Evolutionary conservation across 2,113 vertebrate species (phyloP).

Genomic region (Origma solitaria): DNA sequence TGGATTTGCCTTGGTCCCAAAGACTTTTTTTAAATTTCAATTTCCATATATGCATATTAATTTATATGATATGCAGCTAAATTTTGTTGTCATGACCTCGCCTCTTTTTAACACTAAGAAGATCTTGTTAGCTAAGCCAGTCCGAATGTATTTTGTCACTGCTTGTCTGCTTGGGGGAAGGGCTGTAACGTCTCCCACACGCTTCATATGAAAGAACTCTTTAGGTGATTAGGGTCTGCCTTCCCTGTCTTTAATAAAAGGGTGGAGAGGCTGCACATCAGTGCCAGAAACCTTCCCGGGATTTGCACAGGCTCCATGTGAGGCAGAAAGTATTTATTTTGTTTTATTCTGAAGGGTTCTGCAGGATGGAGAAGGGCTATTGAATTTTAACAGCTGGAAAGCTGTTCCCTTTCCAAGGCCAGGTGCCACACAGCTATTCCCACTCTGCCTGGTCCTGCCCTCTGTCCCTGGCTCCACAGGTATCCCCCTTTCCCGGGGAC

Average conservation of each 20-base stretch:
- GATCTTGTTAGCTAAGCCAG: not conserved
- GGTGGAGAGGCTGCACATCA: not conserved
- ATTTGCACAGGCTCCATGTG: rapidly evolving
- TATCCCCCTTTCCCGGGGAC: not conserved
- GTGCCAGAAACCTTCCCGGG: not conserved
- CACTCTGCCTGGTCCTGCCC: not conserved
- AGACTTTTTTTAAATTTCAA: not conserved
- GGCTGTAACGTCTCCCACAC: not conserved
- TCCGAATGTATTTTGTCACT: not conserved
- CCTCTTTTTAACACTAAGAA: not conserved
- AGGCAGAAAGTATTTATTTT: not conserved
- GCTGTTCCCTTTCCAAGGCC: not conserved
- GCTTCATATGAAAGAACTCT: not conserved
- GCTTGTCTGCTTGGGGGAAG: not conserved
- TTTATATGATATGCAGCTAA: not conserved
- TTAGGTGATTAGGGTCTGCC: not conserved
- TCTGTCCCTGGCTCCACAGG: not conserved
- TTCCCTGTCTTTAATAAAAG: not conserved
- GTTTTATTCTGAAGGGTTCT: not conserved
- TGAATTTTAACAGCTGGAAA: not conserved
- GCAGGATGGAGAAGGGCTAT: not conserved
- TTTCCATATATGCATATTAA: constrained; percentile 1
- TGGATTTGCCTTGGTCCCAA: not conserved
- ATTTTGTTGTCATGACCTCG: not conserved
- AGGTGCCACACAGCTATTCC: not conserved